Evolutionary conservation across 1,140 invertebrate species (phyloP).

Genomic region (Euwallacea similis): DNA sequence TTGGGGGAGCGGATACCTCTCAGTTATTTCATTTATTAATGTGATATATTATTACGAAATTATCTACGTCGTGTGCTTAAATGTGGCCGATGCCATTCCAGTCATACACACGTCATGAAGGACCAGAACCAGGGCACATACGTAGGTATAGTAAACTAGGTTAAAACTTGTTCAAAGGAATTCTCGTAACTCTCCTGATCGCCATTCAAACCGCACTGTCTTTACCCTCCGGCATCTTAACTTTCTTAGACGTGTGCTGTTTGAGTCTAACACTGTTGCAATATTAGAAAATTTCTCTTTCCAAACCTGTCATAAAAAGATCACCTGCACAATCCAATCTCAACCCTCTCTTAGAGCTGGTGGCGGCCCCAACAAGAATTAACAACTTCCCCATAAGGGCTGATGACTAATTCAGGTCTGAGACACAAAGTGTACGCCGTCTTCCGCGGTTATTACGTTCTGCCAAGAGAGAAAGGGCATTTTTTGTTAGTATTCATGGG

Average conservation of each 20-base stretch:
- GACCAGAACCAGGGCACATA: background rate
- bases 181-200: constrained; percentile 20
- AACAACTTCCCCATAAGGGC: constrained; percentile 45
- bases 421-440: constrained; percentile 33
- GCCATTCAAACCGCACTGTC: constrained; percentile 21
- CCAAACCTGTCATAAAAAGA: background rate
- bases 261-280: too few species aligned
- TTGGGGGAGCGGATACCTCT: constrained; percentile 37
- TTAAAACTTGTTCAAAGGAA: constrained; percentile 31
- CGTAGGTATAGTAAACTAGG: constrained; percentile 16
- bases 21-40: constrained; percentile 32
- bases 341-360: constrained; percentile 19
- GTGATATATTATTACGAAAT: constrained; percentile 10
- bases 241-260: background rate
- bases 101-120: too few species aligned
- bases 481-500: constrained; percentile 40
- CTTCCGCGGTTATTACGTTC: constrained; percentile 30
- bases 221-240: constrained; percentile 9
- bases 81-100: background rate
- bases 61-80: background rate
- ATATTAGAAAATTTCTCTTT: background rate
- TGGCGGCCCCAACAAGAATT: constrained; percentile 44
- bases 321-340: background rate
- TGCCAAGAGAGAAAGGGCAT: constrained; percentile 19
- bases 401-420: constrained; percentile 48